phyloP scores from a whole-genome alignment of 2,888 invertebrate species.

The Nephrotoma guestfalica region DNA sequence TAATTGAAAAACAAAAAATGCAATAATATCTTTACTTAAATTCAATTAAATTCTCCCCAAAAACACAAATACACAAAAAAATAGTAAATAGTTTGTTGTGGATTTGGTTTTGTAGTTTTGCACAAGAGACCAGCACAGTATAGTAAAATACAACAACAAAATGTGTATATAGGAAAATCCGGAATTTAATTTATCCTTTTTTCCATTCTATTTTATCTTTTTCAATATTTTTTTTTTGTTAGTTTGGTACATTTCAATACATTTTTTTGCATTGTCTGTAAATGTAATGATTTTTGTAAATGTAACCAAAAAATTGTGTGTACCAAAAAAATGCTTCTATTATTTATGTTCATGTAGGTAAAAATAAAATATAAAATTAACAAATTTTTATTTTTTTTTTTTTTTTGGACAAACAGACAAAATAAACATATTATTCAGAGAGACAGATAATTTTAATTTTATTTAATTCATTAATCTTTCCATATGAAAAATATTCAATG shows the following conservation, averaged over 20 bases:
- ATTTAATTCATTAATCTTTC: not conserved
- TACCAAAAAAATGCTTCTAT: not conserved
- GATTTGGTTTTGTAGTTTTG: not conserved
- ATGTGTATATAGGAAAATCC: not conserved
- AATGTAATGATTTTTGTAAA: not conserved
- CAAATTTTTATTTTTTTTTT: not conserved
- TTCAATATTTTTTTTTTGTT: not conserved
- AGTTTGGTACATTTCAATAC: not conserved
- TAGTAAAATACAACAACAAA: not conserved
- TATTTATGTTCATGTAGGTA: not conserved
- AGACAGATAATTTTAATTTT: not conserved
- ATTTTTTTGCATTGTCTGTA: not conserved
- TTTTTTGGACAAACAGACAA: not conserved
- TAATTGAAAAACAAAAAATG: not conserved
- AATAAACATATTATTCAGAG: not conserved
- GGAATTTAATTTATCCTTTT: not conserved
- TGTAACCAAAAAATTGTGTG: not conserved
- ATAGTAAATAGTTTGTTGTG: not conserved
- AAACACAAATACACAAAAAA: not conserved
- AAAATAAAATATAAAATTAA: not conserved
- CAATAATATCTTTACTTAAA: not conserved
- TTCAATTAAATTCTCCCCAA: not conserved
- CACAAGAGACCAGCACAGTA: not conserved
- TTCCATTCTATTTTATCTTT: not conserved
- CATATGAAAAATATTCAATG: not conserved